These are phyloP conservation scores for Bolborhynchus lineola DNA, from an alignment of 2,113 vertebrate genomes.

Conservation along the genomic window DNA sequence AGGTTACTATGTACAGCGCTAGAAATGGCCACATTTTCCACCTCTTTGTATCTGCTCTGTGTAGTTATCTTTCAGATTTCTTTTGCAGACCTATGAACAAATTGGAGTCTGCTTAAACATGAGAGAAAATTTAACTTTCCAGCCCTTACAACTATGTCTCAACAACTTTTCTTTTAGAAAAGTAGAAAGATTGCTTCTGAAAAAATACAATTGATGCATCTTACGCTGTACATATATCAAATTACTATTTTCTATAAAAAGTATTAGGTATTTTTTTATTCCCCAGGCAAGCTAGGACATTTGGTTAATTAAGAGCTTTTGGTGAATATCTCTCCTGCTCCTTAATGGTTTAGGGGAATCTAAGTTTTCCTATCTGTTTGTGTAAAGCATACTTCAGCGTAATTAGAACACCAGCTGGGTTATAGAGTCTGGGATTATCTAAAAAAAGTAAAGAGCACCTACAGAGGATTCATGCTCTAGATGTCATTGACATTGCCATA, in stretches of 20 bases:
- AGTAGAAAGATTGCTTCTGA: background rate
- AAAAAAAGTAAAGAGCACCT: background rate
- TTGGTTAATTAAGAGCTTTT: slow-evolving; percentile 8
- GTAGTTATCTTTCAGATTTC: background rate
- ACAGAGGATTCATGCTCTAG: background rate
- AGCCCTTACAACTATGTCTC: background rate
- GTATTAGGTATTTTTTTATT: rapidly evolving
- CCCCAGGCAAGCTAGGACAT: background rate
- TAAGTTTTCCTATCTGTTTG: background rate
- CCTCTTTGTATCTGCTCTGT: background rate
- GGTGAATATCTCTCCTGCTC: background rate
- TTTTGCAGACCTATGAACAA: background rate
- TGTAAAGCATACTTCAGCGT: background rate
- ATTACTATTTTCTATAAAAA: background rate
- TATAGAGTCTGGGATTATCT: background rate
- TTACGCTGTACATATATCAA: background rate
- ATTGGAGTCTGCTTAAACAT: background rate
- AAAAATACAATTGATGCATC: background rate
- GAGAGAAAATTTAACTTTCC: background rate
- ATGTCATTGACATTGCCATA: background rate
- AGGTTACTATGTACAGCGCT: background rate
- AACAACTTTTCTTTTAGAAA: background rate
- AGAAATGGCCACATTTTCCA: background rate
- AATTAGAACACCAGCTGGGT: background rate
- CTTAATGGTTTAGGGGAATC: background rate